Conservation (phyloP, 2,797 vertebrate species). For the Premnoplex brunnescens region DNA sequence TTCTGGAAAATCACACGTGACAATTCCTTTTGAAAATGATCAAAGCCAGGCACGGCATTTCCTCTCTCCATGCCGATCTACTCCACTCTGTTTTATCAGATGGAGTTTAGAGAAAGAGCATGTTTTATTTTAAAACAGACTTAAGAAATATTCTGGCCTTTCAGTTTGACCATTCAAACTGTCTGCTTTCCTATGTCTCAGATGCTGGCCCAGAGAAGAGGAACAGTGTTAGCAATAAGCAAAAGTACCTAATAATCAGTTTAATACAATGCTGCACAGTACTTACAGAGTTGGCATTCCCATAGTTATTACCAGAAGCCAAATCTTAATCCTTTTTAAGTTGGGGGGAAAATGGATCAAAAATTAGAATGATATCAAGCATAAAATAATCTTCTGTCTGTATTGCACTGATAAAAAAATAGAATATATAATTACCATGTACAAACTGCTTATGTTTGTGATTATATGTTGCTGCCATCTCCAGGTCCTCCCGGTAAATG, state of each 20-base stretch:
- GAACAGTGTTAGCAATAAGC: neutral
- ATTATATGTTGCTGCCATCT: constrained; percentile 81
- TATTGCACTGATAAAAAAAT: constrained; percentile 72
- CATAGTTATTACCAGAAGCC: constrained; percentile 60
- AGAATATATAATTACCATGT: constrained; percentile 73
- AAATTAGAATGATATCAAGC: constrained; percentile 78
- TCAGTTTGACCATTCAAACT: constrained; percentile 12
- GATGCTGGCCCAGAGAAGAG: neutral
- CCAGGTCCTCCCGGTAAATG: constrained; percentile 74
- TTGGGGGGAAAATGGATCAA: constrained; percentile 45
- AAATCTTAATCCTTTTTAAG: constrained; percentile 68
- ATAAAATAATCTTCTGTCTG: constrained; percentile 79
- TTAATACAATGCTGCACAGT: neutral
- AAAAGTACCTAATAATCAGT: neutral
- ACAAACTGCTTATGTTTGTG: constrained; percentile 76
- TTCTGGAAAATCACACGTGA: constrained; percentile 45
- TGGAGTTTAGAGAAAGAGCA: constrained; percentile 18
- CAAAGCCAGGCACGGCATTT: constrained; percentile 51
- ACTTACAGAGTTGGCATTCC: neutral
- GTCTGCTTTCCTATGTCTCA: neutral
- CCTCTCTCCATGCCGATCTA: constrained; percentile 7
- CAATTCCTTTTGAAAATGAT: constrained; percentile 60
- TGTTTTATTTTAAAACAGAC: constrained; percentile 36
- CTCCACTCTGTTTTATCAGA: constrained; percentile 21
- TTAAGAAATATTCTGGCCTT: neutral